A percentile compares a stretch with the other conserved stretches of the same genome.
Evolutionary conservation across 2,797 vertebrate genomes (phyloP).

Genomic region (Astyanax mexicanus): DNA sequence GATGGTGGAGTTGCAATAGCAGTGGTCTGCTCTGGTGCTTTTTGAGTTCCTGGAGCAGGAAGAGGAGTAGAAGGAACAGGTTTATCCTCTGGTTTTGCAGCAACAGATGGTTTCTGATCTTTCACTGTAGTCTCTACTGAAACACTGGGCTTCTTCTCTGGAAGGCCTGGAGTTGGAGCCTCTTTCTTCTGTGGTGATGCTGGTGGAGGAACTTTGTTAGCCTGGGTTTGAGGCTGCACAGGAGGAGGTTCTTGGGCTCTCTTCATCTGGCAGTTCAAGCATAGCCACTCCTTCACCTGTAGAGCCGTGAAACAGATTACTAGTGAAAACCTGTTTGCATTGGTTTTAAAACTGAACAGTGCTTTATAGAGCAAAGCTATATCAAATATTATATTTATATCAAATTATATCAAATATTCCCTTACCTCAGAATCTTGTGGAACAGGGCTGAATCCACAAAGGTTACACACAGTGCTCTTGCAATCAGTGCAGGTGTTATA

Average conservation of each 20-base stretch:
- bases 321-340: neutral
- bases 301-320: neutral
- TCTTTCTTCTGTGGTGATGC: conserved; percentile 33
- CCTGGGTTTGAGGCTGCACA: conserved; percentile 63
- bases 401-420: no score
- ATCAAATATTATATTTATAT: no score
- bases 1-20: neutral
- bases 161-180: conserved; percentile 56
- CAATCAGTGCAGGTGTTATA: conserved; percentile 85
- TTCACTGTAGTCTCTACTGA: conserved; percentile 61
- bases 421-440: neutral
- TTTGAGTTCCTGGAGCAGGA: conserved; percentile 4
- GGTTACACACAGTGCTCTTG: conserved; percentile 82
- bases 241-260: conserved; percentile 75
- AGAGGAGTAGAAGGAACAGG: conserved; percentile 7
- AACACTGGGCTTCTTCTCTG: conserved; percentile 60
- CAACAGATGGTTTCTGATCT: conserved; percentile 16
- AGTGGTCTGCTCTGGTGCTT: conserved; percentile 2
- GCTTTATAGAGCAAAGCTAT: no score
- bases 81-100: conserved; percentile 16
- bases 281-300: conserved; percentile 80
- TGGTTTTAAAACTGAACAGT: no score
- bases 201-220: conserved; percentile 56
- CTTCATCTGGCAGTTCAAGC: conserved; percentile 89
- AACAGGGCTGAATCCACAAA: conserved; percentile 87